Percentiles rank a stretch among this genome's conserved stretches.
Evolutionary conservation across 2,888 invertebrate species (phyloP).

Genomic region (Apamea monoglypha): DNA sequence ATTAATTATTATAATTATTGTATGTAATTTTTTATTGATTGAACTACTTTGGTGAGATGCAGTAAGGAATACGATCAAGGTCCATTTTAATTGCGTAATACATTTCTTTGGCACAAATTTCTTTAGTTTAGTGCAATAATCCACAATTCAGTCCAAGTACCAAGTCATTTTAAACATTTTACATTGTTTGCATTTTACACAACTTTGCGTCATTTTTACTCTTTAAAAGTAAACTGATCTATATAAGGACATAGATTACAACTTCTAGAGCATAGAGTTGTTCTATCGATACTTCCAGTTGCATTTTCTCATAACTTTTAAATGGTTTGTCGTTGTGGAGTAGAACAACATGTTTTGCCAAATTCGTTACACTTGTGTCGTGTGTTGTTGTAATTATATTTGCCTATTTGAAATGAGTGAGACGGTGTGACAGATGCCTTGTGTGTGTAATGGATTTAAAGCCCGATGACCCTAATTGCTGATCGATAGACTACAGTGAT

Average conservation of each 20-base stretch:
- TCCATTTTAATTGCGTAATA: conserved; percentile 49
- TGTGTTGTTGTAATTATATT: conserved; percentile 69
- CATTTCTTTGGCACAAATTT: conserved; percentile 72
- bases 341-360: conserved; percentile 70
- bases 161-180: conserved; percentile 44
- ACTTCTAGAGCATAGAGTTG: conserved; percentile 51
- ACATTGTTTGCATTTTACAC: conserved; percentile 54
- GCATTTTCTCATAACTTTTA: conserved; percentile 63
- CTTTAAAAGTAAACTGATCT: conserved; percentile 44
- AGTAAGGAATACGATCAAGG: conserved; percentile 52
- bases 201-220: conserved; percentile 40
- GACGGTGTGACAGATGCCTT: conserved; percentile 75
- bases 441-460: conserved; percentile 73
- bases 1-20: conserved; percentile 61
- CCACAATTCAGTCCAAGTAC: conserved; percentile 37
- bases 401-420: conserved; percentile 74
- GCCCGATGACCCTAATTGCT: conserved; percentile 75
- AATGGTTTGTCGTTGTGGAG: conserved; percentile 54
- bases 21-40: conserved; percentile 55
- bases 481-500: conserved; percentile 61
- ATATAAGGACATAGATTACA: conserved; percentile 51
- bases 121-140: conserved; percentile 59
- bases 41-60: conserved; percentile 32
- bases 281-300: conserved; percentile 65
- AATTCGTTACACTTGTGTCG: conserved; percentile 73